Evolutionary conservation across 2,113 vertebrate species (phyloP).

Genomic region (Rhegmatorhina hoffmannsi): DNA sequence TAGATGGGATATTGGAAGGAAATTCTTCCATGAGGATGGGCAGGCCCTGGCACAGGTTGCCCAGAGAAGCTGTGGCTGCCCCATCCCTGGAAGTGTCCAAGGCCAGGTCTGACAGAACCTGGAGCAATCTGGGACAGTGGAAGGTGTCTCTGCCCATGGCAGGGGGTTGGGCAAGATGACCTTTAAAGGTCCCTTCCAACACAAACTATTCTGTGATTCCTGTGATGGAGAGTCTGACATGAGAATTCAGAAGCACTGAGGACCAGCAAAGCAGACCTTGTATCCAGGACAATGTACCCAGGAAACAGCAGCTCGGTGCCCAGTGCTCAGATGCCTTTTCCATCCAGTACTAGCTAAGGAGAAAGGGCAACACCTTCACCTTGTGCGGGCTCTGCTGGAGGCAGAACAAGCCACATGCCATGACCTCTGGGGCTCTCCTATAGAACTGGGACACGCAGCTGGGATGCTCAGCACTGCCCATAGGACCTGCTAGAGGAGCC

Average conservation of each 20-base stretch:
- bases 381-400: neutral
- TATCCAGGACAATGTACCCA: neutral
- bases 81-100: neutral
- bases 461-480: neutral
- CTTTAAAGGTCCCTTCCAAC: neutral
- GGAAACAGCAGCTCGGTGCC: neutral
- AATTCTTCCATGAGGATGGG: rapidly evolving
- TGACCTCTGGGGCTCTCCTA: neutral
- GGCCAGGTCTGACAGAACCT: neutral
- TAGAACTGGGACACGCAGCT: neutral
- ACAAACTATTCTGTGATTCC: neutral
- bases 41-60: neutral
- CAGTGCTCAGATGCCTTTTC: neutral
- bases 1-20: neutral
- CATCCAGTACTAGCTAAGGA: neutral
- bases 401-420: rapidly evolving
- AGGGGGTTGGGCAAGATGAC: rapidly evolving
- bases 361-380: neutral
- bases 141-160: neutral
- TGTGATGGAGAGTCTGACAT: neutral
- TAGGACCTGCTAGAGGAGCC: neutral
- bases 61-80: neutral
- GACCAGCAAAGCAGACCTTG: neutral
- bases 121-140: rapidly evolving
- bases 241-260: neutral